These are phyloP conservation scores for Mythimna albipuncta DNA, from an alignment of 2,888 invertebrate genomes.

Conservation along the genomic window DNA sequence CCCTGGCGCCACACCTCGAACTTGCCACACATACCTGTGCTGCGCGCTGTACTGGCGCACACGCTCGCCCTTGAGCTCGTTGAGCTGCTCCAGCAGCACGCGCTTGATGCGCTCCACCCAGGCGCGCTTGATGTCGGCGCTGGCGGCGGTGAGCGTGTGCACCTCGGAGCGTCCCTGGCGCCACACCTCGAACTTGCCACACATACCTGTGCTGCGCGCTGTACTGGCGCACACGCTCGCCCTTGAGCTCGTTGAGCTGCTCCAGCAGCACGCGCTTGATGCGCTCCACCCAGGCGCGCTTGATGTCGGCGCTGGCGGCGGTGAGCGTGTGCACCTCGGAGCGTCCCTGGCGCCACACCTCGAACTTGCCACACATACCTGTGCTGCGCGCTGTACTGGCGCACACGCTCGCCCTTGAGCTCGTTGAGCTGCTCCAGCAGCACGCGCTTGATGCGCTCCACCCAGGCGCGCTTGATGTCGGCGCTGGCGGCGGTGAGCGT, in stretches of 20 bases:
- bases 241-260: slow-evolving; percentile 97
- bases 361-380: slow-evolving; percentile 94
- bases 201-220: slow-evolving; percentile 78
- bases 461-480: slow-evolving; percentile 97
- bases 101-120: slow-evolving; percentile 98
- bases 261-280: slow-evolving; percentile 97
- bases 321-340: slow-evolving; percentile 98
- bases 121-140: slow-evolving; percentile 95
- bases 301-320: slow-evolving; percentile 95
- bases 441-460: slow-evolving; percentile 97
- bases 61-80: slow-evolving; percentile 95
- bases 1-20: slow-evolving; percentile 99
- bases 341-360: slow-evolving; percentile 98
- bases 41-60: slow-evolving; percentile 93
- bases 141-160: slow-evolving; percentile 97
- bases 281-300: slow-evolving; percentile 97
- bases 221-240: slow-evolving; percentile 94
- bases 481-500: slow-evolving; percentile 97
- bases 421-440: slow-evolving; percentile 97
- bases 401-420: slow-evolving; percentile 94
- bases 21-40: slow-evolving; percentile 90
- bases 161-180: slow-evolving; percentile 98
- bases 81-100: slow-evolving; percentile 97
- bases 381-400: slow-evolving; percentile 92
- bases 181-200: slow-evolving; percentile 99